phyloP scores from a whole-genome alignment of 1,140 invertebrate species.

The Glossosoma conforme region DNA sequence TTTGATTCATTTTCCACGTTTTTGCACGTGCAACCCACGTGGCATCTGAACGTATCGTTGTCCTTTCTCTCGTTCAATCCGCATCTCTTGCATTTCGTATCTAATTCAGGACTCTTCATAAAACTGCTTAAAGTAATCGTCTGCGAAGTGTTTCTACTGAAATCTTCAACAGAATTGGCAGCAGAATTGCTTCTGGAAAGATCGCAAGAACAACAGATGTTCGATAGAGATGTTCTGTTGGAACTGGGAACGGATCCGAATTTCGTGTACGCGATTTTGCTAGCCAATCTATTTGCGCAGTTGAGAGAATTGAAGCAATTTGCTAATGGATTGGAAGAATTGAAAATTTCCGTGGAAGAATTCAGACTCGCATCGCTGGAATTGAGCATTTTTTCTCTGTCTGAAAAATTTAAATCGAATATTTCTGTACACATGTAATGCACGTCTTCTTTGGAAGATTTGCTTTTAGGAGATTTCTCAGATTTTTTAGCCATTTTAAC shows the following conservation, averaged over 20 bases:
- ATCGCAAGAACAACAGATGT: conserved; percentile 34
- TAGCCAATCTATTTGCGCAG: conserved; percentile 42
- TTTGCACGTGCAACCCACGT: conserved; percentile 41
- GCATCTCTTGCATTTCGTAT: conserved; percentile 38
- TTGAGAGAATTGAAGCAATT: conserved; percentile 54
- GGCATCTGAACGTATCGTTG: conserved; percentile 41
- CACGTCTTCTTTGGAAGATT: conserved; percentile 36
- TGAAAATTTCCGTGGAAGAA: conserved; percentile 17
- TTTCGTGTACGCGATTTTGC: conserved; percentile 41
- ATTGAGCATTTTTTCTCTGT: conserved; percentile 13
- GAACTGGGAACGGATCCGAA: conserved; percentile 34
- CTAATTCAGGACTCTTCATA: conserved; percentile 32
- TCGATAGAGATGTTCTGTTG: conserved; percentile 20
- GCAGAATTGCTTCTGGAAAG: conserved; percentile 6
- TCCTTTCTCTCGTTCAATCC: conserved; percentile 34
- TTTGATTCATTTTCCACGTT: conserved; percentile 32
- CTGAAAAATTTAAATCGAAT: conserved; percentile 34
- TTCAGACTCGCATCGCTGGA: conserved; percentile 23
- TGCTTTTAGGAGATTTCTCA: conserved; percentile 1
- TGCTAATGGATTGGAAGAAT: conserved; percentile 33
- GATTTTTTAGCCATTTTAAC: not conserved
- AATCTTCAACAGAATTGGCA: conserved; percentile 18
- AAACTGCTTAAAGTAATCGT: conserved; percentile 21
- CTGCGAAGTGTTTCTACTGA: not conserved
- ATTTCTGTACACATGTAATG: conserved; percentile 49